Base-by-base conservation (phyloP, 1,140 invertebrate species). In the Dreissena rostriformis region DNA sequence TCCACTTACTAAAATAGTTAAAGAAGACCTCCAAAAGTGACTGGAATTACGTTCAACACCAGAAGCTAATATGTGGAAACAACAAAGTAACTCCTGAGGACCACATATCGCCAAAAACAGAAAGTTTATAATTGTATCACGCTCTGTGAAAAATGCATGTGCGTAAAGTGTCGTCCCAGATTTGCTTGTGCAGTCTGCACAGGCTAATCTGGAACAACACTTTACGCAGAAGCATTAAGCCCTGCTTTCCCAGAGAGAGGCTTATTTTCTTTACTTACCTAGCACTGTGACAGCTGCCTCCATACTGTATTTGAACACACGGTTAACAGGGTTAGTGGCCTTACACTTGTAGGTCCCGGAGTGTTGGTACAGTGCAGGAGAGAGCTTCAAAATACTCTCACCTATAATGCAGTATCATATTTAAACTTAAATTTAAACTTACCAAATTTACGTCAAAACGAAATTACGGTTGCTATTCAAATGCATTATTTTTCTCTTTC, bases 301-400 rank as follows among this genome's bases (percentile, higher is more conserved):
- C 17, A 39, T 49, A 57, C 80, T 82, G 49, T 74, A 82, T 75
- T 72, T 74, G 26, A 66, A 67, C 10, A 82, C 80, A 24, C 63
- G 57, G n/a, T 70, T 53, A 0, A 81, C 28, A 39, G 71, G 63
- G 53, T 82, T 82, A 49, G 71, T 67, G 29, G 55, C 80, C 22
- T 52, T 24, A 75, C 80, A 82, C 57, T 82, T 82, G 57, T 82
- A 82, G 4, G 49, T 65, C 11, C 80, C 80, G 28, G 53, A 61
- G 24, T 82, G 29, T 0, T 52, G 19, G 49, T 82, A 82, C 80
- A 82, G 57, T 19, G 68, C 80, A 65, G 80, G 80, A 74, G n/a
- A 53, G 22, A 82, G n/a, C 5, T 65, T 68, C 72, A 82, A 28
- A 12, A 49, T 73, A 24, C 71, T 73, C 71, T 73, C 71, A 28